phyloP scores from a whole-genome alignment of 2,888 invertebrate species.

The Sphaeridia pumilis region DNA sequence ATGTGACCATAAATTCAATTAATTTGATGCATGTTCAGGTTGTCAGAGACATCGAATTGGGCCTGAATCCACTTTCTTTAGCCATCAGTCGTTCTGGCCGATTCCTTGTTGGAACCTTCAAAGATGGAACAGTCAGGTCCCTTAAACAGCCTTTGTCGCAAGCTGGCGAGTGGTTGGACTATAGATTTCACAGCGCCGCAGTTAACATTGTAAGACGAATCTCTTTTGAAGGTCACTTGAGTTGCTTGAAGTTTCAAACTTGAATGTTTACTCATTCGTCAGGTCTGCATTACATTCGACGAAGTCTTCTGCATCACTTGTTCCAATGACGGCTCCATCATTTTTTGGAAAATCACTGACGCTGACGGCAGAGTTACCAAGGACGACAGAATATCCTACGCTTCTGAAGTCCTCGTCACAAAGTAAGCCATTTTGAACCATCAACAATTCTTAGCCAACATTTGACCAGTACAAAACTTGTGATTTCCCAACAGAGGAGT shows the following conservation, averaged over 20 bases:
- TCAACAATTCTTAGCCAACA: background rate
- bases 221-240: background rate
- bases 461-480: background rate
- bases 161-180: slow-evolving; percentile 47
- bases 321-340: slow-evolving; percentile 64
- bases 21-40: slow-evolving; percentile 14
- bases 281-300: slow-evolving; percentile 32
- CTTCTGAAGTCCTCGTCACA: slow-evolving; percentile 72
- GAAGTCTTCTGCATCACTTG: slow-evolving; percentile 49
- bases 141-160: slow-evolving; percentile 64
- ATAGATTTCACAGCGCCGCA: slow-evolving; percentile 45
- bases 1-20: background rate
- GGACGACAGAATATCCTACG: slow-evolving; percentile 59
- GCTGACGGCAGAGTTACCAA: slow-evolving; percentile 56
- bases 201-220: slow-evolving; percentile 42
- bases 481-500: slow-evolving; percentile 40
- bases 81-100: slow-evolving; percentile 64
- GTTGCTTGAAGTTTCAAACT: background rate
- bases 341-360: slow-evolving; percentile 71
- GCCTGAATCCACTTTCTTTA: slow-evolving; percentile 47
- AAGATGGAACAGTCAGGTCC: slow-evolving; percentile 61
- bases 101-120: slow-evolving; percentile 69
- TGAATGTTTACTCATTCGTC: background rate
- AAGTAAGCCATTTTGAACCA: slow-evolving; percentile 39
- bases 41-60: slow-evolving; percentile 36